Percentiles rank a stretch among this genome's conserved stretches.
Conservation (phyloP, 2,888 invertebrate species). For the Folsomia candida region DNA sequence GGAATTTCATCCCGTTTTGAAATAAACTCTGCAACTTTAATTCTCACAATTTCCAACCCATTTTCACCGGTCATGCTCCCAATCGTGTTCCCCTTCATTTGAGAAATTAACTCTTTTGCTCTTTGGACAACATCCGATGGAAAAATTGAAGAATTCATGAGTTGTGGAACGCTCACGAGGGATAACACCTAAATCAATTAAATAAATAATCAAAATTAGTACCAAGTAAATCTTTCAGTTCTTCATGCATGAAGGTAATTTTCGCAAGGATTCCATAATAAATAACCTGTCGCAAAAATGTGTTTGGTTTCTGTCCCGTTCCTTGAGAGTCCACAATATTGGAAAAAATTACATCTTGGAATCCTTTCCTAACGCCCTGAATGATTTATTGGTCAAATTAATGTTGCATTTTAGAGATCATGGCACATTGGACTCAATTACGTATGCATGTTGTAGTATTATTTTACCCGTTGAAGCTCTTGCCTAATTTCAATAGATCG, state of each 20-base stretch:
- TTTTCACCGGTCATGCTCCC: not conserved
- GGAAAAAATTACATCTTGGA: slow-evolving; percentile 30
- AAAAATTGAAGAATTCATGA: not conserved
- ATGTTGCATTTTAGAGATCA: too few relatives aligned
- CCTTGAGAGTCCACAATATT: not conserved
- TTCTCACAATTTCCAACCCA: not conserved
- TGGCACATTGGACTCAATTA: too few relatives aligned
- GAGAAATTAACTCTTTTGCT: not conserved
- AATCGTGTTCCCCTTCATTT: not conserved
- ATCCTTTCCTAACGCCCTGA: not conserved
- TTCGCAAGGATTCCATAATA: not conserved
- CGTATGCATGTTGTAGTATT: too few relatives aligned
- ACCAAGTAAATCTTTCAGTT: not conserved
- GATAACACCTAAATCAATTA: not conserved
- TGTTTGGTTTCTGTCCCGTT: not conserved
- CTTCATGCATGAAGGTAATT: not conserved
- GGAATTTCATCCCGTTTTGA: not conserved
- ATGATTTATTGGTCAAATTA: not conserved
- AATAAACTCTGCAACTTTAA: not conserved
- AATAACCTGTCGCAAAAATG: slow-evolving; percentile 6
- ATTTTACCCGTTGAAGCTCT: not conserved
- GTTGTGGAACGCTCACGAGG: not conserved
- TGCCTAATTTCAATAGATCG: not conserved
- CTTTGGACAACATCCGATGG: not conserved
- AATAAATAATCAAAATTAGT: not conserved